These are phyloP conservation scores for Drosophila triauraria DNA, from an alignment of 1,140 invertebrate genomes.

Conservation along the genomic window DNA sequence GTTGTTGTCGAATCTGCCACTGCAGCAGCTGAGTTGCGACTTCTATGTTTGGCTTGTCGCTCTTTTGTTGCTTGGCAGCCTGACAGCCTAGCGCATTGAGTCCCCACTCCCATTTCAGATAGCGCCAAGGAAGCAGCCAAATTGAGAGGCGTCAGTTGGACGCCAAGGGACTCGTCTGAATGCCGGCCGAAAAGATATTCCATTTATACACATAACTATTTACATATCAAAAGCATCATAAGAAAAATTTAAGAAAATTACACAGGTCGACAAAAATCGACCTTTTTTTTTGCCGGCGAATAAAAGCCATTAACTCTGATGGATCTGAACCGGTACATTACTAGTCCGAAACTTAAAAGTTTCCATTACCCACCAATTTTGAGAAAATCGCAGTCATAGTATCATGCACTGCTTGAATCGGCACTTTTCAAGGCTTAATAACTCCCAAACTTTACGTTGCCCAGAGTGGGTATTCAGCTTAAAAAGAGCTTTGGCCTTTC, in stretches of 20 bases:
- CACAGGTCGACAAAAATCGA: too few relatives aligned
- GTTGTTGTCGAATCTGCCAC: not conserved
- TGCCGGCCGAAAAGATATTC: constrained; percentile 26
- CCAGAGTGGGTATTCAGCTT: too few relatives aligned
- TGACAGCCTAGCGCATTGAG: constrained; percentile 68
- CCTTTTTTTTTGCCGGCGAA: too few relatives aligned
- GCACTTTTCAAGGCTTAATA: too few relatives aligned
- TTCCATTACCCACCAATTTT: too few relatives aligned
- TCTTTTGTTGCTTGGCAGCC: constrained; percentile 60
- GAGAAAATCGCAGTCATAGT: too few relatives aligned
- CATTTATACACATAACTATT: not conserved
- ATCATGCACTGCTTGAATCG: too few relatives aligned
- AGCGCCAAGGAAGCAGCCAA: constrained; percentile 41
- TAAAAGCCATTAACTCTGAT: too few relatives aligned
- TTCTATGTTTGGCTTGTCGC: constrained; percentile 53
- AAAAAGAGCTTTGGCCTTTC: too few relatives aligned
- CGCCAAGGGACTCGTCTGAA: constrained; percentile 30
- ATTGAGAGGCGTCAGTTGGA: constrained; percentile 55
- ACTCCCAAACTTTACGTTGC: too few relatives aligned
- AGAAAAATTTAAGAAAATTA: not conserved
- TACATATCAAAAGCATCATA: not conserved
- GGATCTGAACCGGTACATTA: too few relatives aligned
- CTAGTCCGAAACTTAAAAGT: too few relatives aligned
- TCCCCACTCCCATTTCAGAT: constrained; percentile 47
- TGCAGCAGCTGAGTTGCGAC: constrained; percentile 26